Evolutionary conservation across 2,113 vertebrate genomes (phyloP).

Genomic region (Chaetura pelagica): DNA sequence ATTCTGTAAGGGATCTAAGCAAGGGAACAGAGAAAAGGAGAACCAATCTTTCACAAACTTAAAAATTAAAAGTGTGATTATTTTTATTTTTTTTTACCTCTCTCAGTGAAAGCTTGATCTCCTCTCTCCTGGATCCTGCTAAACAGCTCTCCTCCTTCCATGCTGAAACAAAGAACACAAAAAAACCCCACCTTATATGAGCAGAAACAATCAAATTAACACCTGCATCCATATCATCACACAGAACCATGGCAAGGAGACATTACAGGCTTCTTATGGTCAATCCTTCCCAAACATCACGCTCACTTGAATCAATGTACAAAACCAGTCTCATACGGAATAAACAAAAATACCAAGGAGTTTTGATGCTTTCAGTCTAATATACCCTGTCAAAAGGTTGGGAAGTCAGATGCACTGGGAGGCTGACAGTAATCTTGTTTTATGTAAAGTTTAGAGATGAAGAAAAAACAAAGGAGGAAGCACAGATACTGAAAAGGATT

Average conservation of each 20-base stretch:
- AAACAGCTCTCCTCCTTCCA: conserved; percentile 98
- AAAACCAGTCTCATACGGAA: neutral
- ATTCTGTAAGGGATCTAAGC: neutral
- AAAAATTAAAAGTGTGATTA: neutral
- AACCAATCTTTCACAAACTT: neutral
- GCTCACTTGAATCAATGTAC: neutral
- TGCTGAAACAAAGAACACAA: conserved; percentile 79
- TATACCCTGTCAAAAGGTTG: neutral
- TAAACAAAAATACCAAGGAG: neutral
- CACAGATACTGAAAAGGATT: neutral
- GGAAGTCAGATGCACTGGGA: neutral
- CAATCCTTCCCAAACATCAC: neutral
- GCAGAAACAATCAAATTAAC: conserved; percentile 1
- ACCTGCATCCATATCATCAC: neutral
- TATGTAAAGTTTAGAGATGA: neutral
- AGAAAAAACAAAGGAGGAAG: neutral
- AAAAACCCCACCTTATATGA: neutral
- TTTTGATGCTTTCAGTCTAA: neutral
- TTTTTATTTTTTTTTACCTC: conserved; percentile 81
- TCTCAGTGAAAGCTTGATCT: conserved; percentile 97
- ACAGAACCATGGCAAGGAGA: neutral
- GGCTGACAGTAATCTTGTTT: neutral
- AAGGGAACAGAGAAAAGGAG: neutral
- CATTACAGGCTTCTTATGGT: neutral
- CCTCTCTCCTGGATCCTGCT: conserved; percentile 95